Evolutionary conservation across 2,888 invertebrate genomes (phyloP).

Genomic region (Torymus texanus): DNA sequence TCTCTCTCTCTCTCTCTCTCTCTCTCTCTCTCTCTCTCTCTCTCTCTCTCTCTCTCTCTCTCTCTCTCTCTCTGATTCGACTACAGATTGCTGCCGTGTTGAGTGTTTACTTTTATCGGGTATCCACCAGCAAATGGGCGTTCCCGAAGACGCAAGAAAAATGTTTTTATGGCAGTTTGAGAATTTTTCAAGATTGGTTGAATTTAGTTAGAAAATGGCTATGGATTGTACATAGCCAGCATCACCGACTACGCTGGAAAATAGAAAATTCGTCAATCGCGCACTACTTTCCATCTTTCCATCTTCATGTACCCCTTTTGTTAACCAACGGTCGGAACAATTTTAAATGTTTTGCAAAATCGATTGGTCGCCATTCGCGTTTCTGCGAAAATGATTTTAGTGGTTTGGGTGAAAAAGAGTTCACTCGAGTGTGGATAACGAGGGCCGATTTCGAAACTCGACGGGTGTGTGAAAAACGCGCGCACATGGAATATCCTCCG

Average conservation of each 20-base stretch:
- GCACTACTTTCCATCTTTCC: background rate
- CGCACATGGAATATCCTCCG: background rate
- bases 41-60: background rate
- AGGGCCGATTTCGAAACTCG: background rate
- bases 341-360: conserved; percentile 25
- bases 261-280: conserved; percentile 13
- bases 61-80: background rate
- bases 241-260: conserved; percentile 12
- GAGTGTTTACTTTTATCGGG: conserved; percentile 51
- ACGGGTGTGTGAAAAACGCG: conserved; percentile 8
- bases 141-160: background rate
- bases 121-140: background rate
- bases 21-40: background rate
- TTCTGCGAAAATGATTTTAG: background rate
- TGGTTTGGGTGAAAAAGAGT: background rate
- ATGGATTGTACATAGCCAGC: background rate
- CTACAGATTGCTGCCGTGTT: conserved; percentile 27
- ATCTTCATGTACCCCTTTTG: too few relatives aligned
- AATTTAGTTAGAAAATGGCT: conserved; percentile 43
- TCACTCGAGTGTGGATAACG: conserved; percentile 8
- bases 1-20: background rate
- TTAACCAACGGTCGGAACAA: too few relatives aligned
- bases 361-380: conserved; percentile 7
- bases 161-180: conserved; percentile 19
- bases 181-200: conserved; percentile 39